These are phyloP conservation scores for Penaeus japonicus DNA, from an alignment of 1,140 invertebrate species.

Conservation along the genomic window DNA sequence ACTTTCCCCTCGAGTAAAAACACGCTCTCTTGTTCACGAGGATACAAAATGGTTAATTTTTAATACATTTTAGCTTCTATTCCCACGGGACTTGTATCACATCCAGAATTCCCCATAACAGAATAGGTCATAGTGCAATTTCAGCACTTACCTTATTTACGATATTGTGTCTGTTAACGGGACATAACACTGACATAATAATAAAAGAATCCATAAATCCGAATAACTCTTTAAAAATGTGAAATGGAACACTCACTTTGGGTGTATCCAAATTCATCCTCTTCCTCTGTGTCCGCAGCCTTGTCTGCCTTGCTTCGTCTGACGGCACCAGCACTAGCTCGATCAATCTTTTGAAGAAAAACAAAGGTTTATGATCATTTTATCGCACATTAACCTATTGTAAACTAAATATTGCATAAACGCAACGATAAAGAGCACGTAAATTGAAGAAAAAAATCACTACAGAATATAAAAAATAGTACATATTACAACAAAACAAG, in stretches of 20 bases:
- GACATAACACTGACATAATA: background rate
- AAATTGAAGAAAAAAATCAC: background rate
- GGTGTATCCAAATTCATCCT: conserved; percentile 93
- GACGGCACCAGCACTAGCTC: conserved; percentile 85
- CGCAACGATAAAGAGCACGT: background rate
- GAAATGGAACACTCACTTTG: conserved; percentile 74
- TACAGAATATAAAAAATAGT: background rate
- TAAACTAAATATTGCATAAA: background rate
- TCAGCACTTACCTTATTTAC: too few relatives aligned
- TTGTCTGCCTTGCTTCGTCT: conserved; percentile 80
- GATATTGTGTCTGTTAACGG: too few relatives aligned
- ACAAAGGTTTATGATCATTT: too few relatives aligned
- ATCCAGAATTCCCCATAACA: too few relatives aligned
- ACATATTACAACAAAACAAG: background rate
- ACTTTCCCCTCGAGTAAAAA: too few relatives aligned
- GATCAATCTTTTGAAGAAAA: conserved; percentile 75
- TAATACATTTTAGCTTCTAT: too few relatives aligned
- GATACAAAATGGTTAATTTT: too few relatives aligned
- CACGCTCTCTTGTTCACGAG: too few relatives aligned
- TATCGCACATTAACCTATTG: too few relatives aligned
- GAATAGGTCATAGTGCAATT: too few relatives aligned
- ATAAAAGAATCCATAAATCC: background rate
- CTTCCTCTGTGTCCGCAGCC: conserved; percentile 79
- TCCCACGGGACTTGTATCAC: too few relatives aligned
- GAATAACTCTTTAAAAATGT: background rate